Percentiles rank a stretch among this genome's conserved stretches.
Evolutionary conservation across 2,113 vertebrate genomes (phyloP).

Genomic region (Brachypodius melanocephalos): DNA sequence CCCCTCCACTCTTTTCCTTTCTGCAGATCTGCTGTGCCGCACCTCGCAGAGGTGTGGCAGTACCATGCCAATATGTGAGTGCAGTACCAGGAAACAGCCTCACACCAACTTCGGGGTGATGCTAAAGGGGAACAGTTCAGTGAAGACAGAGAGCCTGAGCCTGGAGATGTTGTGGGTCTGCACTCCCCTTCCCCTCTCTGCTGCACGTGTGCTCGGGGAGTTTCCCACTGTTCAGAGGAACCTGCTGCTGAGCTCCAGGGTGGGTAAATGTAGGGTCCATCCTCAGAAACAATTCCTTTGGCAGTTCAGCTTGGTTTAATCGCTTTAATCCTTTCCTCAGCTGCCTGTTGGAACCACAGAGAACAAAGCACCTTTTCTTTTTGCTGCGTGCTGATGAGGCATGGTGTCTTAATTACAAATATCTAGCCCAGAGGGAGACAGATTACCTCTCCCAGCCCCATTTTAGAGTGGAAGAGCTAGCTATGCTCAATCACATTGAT

Average conservation of each 20-base stretch:
- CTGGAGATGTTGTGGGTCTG: rapidly evolving
- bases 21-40: neutral
- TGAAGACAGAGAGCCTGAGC: neutral
- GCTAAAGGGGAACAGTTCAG: neutral
- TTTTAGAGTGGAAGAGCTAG: neutral
- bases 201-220: rapidly evolving
- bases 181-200: rapidly evolving
- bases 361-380: conserved; percentile 4
- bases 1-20: neutral
- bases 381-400: neutral
- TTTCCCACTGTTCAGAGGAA: rapidly evolving
- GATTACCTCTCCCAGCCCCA: neutral
- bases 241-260: neutral
- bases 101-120: rapidly evolving
- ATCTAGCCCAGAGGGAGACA: neutral
- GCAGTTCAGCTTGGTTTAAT: neutral
- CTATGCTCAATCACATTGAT: neutral
- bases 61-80: rapidly evolving
- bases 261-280: neutral
- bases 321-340: neutral
- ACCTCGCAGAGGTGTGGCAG: neutral
- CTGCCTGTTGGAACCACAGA: neutral
- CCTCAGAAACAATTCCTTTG: neutral
- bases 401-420: neutral
- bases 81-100: neutral